Evolutionary conservation across 2,888 invertebrate genomes (phyloP).

Genomic region (Drosophila kambysellisi): DNA sequence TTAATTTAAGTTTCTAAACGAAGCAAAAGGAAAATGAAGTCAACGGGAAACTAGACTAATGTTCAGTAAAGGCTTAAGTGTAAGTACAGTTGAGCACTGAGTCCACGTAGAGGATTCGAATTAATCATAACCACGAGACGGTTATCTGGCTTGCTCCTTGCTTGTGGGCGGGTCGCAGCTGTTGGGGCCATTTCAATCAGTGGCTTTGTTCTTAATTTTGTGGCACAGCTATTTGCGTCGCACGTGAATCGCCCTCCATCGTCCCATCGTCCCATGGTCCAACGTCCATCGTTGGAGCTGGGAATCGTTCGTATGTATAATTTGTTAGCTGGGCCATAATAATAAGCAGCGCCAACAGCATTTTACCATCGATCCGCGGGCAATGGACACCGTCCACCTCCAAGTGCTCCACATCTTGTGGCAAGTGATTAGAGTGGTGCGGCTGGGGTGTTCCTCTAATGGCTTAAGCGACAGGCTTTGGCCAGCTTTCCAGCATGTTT

Average conservation of each 20-base stretch:
- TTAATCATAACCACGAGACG: neutral
- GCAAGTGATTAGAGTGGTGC: conserved; percentile 11
- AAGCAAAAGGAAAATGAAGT: neutral
- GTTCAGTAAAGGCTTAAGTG: neutral
- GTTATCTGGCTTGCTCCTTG: neutral
- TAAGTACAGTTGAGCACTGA: neutral
- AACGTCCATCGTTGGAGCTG: neutral
- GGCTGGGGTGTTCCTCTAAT: conserved; percentile 3
- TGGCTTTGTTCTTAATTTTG: conserved; percentile 61
- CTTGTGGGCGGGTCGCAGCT: neutral
- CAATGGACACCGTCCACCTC: conserved; percentile 25
- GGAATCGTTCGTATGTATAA: conserved; percentile 48
- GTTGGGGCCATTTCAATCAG: conserved; percentile 58
- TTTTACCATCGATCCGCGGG: conserved; percentile 33
- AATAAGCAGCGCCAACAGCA: conserved; percentile 19
- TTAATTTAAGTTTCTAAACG: neutral
- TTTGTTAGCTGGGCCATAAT: conserved; percentile 45
- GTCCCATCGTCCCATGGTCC: neutral
- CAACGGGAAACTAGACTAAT: no score
- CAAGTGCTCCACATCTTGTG: conserved; percentile 8
- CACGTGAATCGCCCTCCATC: neutral
- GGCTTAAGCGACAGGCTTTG: conserved; percentile 27
- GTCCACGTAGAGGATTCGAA: neutral
- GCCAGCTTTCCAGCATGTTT: conserved; percentile 53
- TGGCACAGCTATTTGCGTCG: conserved; percentile 34